These are phyloP conservation scores for Micropoecilia bifurca DNA, from an alignment of 2,797 vertebrate species.

Conservation along the genomic window DNA sequence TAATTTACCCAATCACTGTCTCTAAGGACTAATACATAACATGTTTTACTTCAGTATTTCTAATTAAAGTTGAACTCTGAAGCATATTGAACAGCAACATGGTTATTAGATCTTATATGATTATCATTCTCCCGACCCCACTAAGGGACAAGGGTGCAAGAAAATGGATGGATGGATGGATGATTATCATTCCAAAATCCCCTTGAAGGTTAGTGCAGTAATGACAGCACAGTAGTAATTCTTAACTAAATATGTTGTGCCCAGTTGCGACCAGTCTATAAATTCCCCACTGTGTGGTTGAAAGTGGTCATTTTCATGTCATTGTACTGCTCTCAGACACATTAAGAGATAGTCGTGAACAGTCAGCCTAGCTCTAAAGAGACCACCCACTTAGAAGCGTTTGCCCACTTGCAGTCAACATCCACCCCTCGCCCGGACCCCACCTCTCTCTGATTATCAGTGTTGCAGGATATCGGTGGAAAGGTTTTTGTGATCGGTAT, in stretches of 20 bases:
- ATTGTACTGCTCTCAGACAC: slow-evolving; percentile 69
- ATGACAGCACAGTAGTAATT: neutral
- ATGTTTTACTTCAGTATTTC: neutral
- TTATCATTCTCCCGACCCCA: too few species aligned
- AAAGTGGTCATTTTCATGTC: slow-evolving; percentile 65
- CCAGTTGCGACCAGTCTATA: slow-evolving; percentile 54
- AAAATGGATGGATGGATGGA: too few species aligned
- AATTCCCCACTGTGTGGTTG: slow-evolving; percentile 42
- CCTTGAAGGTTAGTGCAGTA: neutral
- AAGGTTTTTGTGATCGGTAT: neutral
- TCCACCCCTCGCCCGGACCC: slow-evolving; percentile 15
- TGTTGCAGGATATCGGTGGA: neutral
- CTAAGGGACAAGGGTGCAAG: too few species aligned
- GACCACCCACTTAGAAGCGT: slow-evolving; percentile 73
- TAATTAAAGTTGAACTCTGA: neutral
- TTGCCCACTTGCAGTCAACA: slow-evolving; percentile 60
- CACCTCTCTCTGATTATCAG: neutral
- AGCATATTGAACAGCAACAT: neutral
- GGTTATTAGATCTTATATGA: neutral
- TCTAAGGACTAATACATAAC: neutral
- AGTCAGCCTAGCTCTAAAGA: slow-evolving; percentile 25
- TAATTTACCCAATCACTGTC: neutral
- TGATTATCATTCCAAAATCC: neutral
- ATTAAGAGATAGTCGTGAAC: slow-evolving; percentile 64
- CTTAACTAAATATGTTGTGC: slow-evolving; percentile 31